These are phyloP conservation scores for Lymantria monacha DNA, from an alignment of 2,888 invertebrate genomes.

Conservation along the genomic window DNA sequence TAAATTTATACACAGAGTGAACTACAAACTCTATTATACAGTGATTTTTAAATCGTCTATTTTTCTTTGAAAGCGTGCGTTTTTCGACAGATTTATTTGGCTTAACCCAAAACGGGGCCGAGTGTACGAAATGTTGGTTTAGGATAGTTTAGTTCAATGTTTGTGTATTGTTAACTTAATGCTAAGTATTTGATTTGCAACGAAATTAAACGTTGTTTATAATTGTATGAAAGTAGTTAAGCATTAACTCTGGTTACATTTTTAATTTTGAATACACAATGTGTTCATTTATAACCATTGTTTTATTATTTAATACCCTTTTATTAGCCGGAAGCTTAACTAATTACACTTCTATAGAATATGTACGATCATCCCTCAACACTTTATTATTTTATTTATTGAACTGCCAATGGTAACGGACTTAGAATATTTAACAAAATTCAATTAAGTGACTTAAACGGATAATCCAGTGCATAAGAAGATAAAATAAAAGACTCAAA, in stretches of 20 bases:
- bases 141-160: constrained; percentile 29
- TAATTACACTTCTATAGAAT: no score
- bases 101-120: constrained; percentile 18
- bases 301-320: no score
- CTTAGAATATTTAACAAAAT: no score
- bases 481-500: no score
- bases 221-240: not conserved
- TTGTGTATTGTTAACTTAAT: constrained; percentile 19
- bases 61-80: not conserved
- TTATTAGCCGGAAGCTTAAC: no score
- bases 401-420: no score
- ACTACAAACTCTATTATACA: not conserved
- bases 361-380: no score
- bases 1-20: not conserved
- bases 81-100: constrained; percentile 36
- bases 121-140: constrained; percentile 31
- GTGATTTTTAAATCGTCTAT: not conserved
- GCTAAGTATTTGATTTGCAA: constrained; percentile 22
- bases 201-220: not conserved
- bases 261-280: no score
- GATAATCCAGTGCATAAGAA: no score
- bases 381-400: no score
- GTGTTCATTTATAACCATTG: no score
- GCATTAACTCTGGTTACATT: not conserved
- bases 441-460: no score